These are phyloP conservation scores for Mungos mungo DNA, from an alignment of 2,113 vertebrate species.

Conservation along the genomic window DNA sequence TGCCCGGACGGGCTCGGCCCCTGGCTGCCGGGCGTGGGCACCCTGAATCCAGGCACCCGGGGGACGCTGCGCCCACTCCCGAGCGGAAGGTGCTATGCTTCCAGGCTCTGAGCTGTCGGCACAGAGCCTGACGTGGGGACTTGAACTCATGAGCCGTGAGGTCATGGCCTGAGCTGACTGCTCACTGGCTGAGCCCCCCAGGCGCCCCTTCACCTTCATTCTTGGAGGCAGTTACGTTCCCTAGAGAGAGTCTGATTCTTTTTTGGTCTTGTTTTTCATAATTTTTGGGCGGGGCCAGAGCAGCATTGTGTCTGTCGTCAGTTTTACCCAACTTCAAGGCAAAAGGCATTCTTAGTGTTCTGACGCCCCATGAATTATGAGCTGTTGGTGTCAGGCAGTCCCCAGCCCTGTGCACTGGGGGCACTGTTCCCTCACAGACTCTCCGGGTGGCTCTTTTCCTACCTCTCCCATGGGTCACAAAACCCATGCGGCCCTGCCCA, in stretches of 20 bases:
- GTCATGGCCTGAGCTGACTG: too few species aligned
- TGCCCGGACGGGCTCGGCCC: neutral
- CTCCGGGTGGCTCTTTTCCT: neutral
- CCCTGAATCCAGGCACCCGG: neutral
- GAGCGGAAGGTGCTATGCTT: fast-evolving
- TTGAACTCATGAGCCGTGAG: too few species aligned
- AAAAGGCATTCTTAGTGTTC: neutral
- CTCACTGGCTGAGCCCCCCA: too few species aligned
- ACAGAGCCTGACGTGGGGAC: too few species aligned
- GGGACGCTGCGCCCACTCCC: neutral
- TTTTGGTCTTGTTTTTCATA: neutral
- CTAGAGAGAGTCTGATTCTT: neutral
- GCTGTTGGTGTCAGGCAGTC: neutral
- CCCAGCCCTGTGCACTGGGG: neutral
- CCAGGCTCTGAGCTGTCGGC: too few species aligned
- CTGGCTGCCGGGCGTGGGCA: constrained; percentile 33
- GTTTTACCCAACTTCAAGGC: neutral
- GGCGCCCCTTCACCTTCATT: neutral
- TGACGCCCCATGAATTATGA: neutral
- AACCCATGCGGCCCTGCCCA: neutral
- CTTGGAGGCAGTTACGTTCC: neutral
- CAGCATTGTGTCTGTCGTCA: neutral
- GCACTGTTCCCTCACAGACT: too few species aligned
- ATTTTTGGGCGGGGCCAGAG: neutral
- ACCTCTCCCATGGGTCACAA: neutral